These are phyloP conservation scores for Sialis fuliginosa DNA, from an alignment of 2,888 invertebrate genomes.

Conservation along the genomic window DNA sequence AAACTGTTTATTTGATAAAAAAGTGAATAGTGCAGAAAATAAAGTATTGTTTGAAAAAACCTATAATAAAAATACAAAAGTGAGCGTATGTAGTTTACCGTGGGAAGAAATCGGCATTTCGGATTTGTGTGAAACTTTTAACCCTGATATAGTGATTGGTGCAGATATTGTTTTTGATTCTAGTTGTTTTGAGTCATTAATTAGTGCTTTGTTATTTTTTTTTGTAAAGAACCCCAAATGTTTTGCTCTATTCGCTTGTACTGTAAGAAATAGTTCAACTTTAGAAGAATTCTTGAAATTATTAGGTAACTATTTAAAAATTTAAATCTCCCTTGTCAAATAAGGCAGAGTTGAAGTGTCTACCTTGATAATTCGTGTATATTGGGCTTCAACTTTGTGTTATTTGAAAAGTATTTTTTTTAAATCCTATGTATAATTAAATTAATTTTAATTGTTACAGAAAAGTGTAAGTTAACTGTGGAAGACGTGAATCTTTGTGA, in stretches of 20 bases:
- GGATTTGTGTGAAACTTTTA: slow-evolving; percentile 15
- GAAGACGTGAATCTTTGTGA: no score
- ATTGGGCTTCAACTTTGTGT: no score
- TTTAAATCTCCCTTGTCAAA: no score
- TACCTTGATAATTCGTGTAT: no score
- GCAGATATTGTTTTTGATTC: slow-evolving; percentile 42
- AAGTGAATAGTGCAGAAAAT: not conserved
- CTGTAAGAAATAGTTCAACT: slow-evolving; percentile 47
- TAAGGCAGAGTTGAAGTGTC: no score
- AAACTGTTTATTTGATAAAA: slow-evolving; percentile 10
- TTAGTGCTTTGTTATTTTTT: slow-evolving; percentile 26
- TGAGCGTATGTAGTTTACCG: slow-evolving; percentile 23
- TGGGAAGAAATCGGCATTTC: slow-evolving; percentile 30
- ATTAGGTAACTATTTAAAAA: slow-evolving; percentile 33
- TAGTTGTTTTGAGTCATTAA: slow-evolving; percentile 29
- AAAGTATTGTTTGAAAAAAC: not conserved
- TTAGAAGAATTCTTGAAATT: slow-evolving; percentile 33
- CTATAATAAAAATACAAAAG: slow-evolving; percentile 2
- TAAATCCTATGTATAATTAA: no score
- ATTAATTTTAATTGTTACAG: no score
- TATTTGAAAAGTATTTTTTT: no score
- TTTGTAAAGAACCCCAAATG: slow-evolving; percentile 19
- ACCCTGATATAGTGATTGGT: slow-evolving; percentile 33
- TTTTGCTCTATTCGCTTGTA: slow-evolving; percentile 34
- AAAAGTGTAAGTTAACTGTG: no score